Evolutionary conservation across 2,888 invertebrate species (phyloP).

Genomic region (Phyllotreta cruciferae): DNA sequence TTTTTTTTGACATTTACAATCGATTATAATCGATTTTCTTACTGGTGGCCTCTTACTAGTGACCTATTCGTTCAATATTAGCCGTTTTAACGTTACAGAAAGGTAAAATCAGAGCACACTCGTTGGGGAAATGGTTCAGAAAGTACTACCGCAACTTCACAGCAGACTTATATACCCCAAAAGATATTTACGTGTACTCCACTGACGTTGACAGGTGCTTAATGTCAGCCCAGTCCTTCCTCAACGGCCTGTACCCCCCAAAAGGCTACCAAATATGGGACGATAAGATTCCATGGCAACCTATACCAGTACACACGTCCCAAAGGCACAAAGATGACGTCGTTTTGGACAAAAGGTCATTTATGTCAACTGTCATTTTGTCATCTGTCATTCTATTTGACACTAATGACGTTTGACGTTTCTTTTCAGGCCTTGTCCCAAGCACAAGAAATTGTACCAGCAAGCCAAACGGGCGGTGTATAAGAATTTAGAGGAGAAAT

Average conservation of each 20-base stretch:
- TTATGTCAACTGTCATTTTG: too few relatives aligned
- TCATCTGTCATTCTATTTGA: too few relatives aligned
- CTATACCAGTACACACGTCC: slow-evolving; percentile 72
- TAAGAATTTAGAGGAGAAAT: slow-evolving; percentile 66
- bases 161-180: slow-evolving; percentile 63
- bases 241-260: slow-evolving; percentile 55
- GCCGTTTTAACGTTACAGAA: neutral
- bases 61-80: neutral
- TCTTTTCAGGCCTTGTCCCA: slow-evolving; percentile 9
- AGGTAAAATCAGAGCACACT: neutral
- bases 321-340: slow-evolving; percentile 2
- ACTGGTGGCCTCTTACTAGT: neutral
- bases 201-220: slow-evolving; percentile 89
- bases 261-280: slow-evolving; percentile 52
- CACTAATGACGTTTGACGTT: neutral
- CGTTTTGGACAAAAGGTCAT: slow-evolving; percentile 7
- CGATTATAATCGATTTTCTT: neutral
- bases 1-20: too few relatives aligned
- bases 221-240: slow-evolving; percentile 77
- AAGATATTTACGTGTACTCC: slow-evolving; percentile 69
- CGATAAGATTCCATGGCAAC: slow-evolving; percentile 65
- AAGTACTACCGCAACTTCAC: slow-evolving; percentile 71
- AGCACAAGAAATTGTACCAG: neutral
- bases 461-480: neutral
- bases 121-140: slow-evolving; percentile 77